Evolutionary conservation across 2,888 invertebrate genomes (phyloP).

Genomic region (Limnephilus rhombicus): DNA sequence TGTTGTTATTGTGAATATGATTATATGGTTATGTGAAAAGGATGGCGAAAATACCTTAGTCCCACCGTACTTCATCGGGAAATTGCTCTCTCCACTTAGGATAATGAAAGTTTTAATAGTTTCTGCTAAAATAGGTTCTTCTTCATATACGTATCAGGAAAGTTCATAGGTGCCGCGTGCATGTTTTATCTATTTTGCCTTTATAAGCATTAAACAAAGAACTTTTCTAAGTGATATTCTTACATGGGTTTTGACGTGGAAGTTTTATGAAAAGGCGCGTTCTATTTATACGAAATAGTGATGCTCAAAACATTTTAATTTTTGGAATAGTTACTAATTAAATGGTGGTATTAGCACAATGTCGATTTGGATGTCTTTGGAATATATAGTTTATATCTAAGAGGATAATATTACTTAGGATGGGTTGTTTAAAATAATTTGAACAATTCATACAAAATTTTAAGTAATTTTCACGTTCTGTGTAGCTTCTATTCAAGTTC

Average conservation of each 20-base stretch:
- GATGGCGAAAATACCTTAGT: not conserved
- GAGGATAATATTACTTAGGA: too few species aligned
- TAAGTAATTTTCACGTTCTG: too few species aligned
- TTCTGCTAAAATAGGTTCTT: conserved; percentile 2
- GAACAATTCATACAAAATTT: too few species aligned
- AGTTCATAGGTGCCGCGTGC: not conserved
- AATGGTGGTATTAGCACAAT: too few species aligned
- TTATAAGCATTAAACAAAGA: not conserved
- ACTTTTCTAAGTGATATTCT: not conserved
- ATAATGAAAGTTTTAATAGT: conserved; percentile 4
- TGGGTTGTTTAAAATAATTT: too few species aligned
- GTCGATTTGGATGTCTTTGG: too few species aligned
- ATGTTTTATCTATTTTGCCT: not conserved
- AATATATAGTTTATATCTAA: too few species aligned
- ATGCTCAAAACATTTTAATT: too few species aligned
- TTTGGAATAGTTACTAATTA: too few species aligned
- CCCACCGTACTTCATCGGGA: not conserved
- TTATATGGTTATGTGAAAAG: not conserved
- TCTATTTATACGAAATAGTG: too few species aligned
- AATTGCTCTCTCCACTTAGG: not conserved
- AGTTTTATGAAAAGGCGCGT: too few species aligned
- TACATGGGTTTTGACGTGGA: not conserved
- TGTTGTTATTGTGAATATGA: not conserved
- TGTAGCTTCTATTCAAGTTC: too few species aligned
- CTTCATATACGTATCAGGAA: not conserved